Percentiles rank a stretch among this genome's conserved stretches.
Evolutionary conservation across 2,888 invertebrate species (phyloP).

Genomic region (Acheta domesticus): DNA sequence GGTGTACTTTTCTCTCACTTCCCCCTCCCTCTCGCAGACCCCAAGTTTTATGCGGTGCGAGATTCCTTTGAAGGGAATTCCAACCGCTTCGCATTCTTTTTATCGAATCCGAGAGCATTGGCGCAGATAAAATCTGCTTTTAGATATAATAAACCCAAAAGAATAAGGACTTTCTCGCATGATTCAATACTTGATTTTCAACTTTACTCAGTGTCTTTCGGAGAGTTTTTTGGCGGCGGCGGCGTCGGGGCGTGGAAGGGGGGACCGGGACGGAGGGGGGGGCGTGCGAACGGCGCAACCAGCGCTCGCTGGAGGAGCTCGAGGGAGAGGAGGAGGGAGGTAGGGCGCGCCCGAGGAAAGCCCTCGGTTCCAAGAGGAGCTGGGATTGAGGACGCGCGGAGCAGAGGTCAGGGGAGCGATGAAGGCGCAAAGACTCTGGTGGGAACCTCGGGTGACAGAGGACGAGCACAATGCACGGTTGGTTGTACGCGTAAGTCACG

Average conservation of each 20-base stretch:
- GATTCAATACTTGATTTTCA: constrained; percentile 7
- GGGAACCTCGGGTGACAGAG: too few relatives aligned
- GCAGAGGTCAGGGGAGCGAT: too few relatives aligned
- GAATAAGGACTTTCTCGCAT: constrained; percentile 8
- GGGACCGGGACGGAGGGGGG: not conserved
- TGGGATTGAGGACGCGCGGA: too few relatives aligned
- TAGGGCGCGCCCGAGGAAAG: too few relatives aligned
- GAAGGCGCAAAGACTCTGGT: too few relatives aligned
- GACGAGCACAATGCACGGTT: too few relatives aligned
- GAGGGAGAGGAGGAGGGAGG: too few relatives aligned
- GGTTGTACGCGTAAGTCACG: too few relatives aligned
- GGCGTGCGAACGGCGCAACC: not conserved
- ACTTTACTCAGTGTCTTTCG: not conserved
- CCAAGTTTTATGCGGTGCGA: not conserved
- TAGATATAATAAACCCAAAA: constrained; percentile 8
- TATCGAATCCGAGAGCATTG: constrained; percentile 2
- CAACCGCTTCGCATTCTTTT: not conserved
- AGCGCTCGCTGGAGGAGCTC: too few relatives aligned
- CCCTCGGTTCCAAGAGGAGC: too few relatives aligned
- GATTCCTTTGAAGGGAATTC: constrained; percentile 11
- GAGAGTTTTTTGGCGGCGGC: constrained; percentile 1
- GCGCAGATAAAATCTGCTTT: not conserved
- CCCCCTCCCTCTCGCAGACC: not conserved
- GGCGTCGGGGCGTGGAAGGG: not conserved
- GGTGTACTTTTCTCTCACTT: not conserved